Evolutionary conservation across 2,113 vertebrate species (phyloP), one percentile per base, ranked within the genome.

Genomic region (Chamaea fasciata): DNA sequence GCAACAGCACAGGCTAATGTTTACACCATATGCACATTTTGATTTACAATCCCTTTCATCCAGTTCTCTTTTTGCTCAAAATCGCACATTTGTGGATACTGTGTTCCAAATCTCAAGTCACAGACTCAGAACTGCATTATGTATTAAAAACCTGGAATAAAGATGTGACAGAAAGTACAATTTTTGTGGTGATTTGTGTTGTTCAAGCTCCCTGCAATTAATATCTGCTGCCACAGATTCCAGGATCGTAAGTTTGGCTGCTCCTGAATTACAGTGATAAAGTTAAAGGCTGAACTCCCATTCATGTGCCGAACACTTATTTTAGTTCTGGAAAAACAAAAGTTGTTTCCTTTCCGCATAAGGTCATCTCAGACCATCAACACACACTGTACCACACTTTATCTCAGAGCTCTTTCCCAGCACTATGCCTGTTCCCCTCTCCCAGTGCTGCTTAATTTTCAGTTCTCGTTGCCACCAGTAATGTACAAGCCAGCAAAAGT

Each of bases 381-480:
- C 26, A 30, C 1, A n/a, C 49, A 47, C 35, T 27, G 50, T 30
- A 44, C 3, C 16, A 41, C 42, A 31, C 56, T 59, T 64, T 10
- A 71, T 28, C 37, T 65, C 57, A 39, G 11, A 60, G 31, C 30
- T 44, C 68, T 7, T 73, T 62, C 28, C 44, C 59, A 86, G 26
- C 24, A 24, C 37, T 6, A 2, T 0, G 1, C 9, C 56, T 10
- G 22, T 10, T 27, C 33, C 26, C 3, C 17, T 75, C 52, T 87
- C 57, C 28, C 20, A 35, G 41, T 3, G 30, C 33, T 39, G 21
- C 21, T 87, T 75, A 39, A 15, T 4, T 75, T 84, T 24, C 23
- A 20, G n/a, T 15, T 87, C 11, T 39, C 13, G 0, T 10, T 11
- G 3, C 50, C 33, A 65, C 15, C 1, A 4, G 13, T 12, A 59